Percentiles rank a stretch among this genome's conserved stretches.
Evolutionary conservation across 2,797 vertebrate genomes (phyloP).

Genomic region (Anguilla marmorata): DNA sequence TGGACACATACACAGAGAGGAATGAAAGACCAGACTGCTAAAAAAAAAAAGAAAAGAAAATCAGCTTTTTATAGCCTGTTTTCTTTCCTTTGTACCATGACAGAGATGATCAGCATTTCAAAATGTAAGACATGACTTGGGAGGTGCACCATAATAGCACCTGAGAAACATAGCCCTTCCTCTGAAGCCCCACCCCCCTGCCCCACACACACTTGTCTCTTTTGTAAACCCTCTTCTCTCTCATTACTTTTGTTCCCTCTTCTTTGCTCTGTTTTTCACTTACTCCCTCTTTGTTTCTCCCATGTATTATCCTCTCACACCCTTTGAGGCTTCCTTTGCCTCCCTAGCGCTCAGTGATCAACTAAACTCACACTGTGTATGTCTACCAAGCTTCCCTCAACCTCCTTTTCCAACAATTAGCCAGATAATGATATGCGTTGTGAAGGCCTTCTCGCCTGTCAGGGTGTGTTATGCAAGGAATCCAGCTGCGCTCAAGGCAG

Average conservation of each 20-base stretch:
- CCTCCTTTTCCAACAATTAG: constrained; percentile 31
- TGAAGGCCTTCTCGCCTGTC: constrained; percentile 10
- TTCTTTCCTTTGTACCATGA: background rate
- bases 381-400: constrained; percentile 29
- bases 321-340: constrained; percentile 40
- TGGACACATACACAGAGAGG: background rate
- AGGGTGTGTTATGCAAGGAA: constrained; percentile 30
- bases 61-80: background rate
- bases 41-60: background rate
- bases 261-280: constrained; percentile 35
- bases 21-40: background rate
- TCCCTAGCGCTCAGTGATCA: constrained; percentile 31
- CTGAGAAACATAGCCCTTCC: background rate
- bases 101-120: background rate
- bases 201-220: background rate
- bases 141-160: background rate
- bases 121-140: background rate
- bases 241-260: constrained; percentile 38
- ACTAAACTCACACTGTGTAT: background rate
- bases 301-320: constrained; percentile 39
- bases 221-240: constrained; percentile 24
- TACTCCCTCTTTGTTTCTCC: constrained; percentile 40
- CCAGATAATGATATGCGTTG: constrained; percentile 31
- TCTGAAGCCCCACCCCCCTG: background rate
- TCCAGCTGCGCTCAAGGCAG: constrained; percentile 46